Conservation (phyloP, 1,140 invertebrate genomes). For the Psix sp. region DNA sequence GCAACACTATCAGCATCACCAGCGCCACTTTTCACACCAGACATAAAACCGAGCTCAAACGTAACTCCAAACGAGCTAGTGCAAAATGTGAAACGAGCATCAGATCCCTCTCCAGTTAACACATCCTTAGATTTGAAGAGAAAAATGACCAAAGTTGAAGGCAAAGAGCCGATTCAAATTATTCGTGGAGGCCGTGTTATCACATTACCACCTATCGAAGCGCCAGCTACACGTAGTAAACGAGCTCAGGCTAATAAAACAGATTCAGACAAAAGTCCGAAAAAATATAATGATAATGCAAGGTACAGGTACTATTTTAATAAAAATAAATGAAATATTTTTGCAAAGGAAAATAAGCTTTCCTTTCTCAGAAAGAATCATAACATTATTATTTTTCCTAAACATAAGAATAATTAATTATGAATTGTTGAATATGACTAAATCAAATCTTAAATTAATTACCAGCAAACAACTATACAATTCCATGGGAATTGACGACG, state of each 20-base stretch:
- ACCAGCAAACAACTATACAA: conserved; percentile 38
- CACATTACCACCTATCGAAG: conserved; percentile 86
- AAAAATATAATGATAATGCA: conserved; percentile 27
- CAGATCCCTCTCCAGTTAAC: conserved; percentile 24
- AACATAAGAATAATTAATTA: no score
- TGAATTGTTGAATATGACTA: neutral
- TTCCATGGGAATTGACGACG: conserved; percentile 24
- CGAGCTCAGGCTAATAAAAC: conserved; percentile 70
- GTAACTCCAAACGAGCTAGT: conserved; percentile 15
- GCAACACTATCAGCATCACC: conserved; percentile 4
- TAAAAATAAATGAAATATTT: no score
- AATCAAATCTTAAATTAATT: conserved; percentile 1
- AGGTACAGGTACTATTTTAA: conserved; percentile 15
- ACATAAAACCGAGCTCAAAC: conserved; percentile 5
- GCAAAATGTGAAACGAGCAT: neutral
- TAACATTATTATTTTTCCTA: no score
- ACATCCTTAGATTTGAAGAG: conserved; percentile 56
- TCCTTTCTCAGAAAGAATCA: no score
- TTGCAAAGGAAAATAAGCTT: no score
- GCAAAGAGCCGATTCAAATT: conserved; percentile 82
- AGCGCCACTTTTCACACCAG: neutral
- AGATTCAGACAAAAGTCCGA: conserved; percentile 3
- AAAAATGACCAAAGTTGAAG: conserved; percentile 60
- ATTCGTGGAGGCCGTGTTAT: conserved; percentile 84
- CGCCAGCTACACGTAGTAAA: conserved; percentile 83